Evolutionary conservation across 2,888 invertebrate species (phyloP).

Genomic region (Synergus umbraculus): DNA sequence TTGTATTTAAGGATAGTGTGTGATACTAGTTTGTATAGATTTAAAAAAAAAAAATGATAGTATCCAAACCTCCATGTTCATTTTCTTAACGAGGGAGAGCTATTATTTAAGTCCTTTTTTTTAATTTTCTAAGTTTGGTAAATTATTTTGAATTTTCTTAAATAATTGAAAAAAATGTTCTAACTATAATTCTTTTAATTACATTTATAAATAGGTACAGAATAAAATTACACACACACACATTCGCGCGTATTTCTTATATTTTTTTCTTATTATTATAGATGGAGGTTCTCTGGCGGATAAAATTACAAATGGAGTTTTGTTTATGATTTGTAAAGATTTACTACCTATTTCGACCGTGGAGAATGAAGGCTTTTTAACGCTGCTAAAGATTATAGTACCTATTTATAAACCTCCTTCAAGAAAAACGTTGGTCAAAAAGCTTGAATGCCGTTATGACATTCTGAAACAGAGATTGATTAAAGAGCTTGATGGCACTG

Average conservation of each 20-base stretch:
- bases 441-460: no score
- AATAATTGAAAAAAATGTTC: neutral
- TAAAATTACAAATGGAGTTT: conserved; percentile 70
- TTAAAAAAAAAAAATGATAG: no score
- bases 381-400: conserved; percentile 52
- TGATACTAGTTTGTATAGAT: no score
- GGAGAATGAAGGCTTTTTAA: conserved; percentile 54
- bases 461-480: conserved; percentile 32
- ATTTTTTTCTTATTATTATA: neutral
- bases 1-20: neutral
- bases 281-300: conserved; percentile 38
- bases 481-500: neutral
- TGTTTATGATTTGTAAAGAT: conserved; percentile 61
- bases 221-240: no score
- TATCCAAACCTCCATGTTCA: neutral
- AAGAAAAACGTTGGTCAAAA: conserved; percentile 36
- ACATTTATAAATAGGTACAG: neutral
- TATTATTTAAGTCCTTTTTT: no score
- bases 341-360: conserved; percentile 39
- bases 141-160: neutral
- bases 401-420: conserved; percentile 56
- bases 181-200: neutral
- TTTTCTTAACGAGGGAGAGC: neutral
- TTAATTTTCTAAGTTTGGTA: neutral
- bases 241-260: no score